A percentile compares a stretch with the other conserved stretches of the same genome.
These are phyloP conservation scores for Synergus itoensis DNA, from an alignment of 2,888 invertebrate genomes.

Conservation along the genomic window DNA sequence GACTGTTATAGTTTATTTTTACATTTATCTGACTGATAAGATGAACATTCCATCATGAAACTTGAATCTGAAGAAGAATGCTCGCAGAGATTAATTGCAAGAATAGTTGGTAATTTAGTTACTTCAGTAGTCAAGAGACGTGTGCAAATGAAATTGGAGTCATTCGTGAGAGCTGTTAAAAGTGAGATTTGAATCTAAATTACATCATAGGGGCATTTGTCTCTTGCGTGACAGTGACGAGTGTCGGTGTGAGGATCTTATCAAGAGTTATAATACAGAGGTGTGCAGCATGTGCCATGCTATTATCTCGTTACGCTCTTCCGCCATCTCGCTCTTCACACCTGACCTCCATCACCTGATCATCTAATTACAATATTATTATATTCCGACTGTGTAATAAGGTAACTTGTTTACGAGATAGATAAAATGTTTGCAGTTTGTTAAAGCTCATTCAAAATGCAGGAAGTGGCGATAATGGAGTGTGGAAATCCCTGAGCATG, in stretches of 20 bases:
- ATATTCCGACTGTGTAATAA: constrained; percentile 32
- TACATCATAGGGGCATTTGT: constrained; percentile 18
- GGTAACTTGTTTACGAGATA: constrained; percentile 30
- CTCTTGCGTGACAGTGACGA: constrained; percentile 39
- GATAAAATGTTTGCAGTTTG: constrained; percentile 41
- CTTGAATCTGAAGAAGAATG: not conserved
- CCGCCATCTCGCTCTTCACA: constrained; percentile 33
- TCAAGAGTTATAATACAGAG: constrained; percentile 26
- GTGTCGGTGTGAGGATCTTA: constrained; percentile 32
- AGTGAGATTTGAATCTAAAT: constrained; percentile 35
- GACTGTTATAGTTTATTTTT: no score
- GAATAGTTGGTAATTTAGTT: not conserved
- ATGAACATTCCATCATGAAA: no score
- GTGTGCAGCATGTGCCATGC: constrained; percentile 10
- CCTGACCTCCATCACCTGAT: constrained; percentile 34
- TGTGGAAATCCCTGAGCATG: constrained; percentile 5
- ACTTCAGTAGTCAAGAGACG: not conserved
- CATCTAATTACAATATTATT: constrained; percentile 34
- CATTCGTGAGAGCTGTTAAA: constrained; percentile 23
- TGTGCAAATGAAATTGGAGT: constrained; percentile 22
- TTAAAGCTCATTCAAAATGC: constrained; percentile 19
- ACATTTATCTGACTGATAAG: no score
- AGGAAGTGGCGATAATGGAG: constrained; percentile 29
- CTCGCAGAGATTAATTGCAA: not conserved
- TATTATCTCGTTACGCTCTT: constrained; percentile 37